Evolutionary conservation across 2,113 vertebrate species (phyloP).

Genomic region (Apus apus): DNA sequence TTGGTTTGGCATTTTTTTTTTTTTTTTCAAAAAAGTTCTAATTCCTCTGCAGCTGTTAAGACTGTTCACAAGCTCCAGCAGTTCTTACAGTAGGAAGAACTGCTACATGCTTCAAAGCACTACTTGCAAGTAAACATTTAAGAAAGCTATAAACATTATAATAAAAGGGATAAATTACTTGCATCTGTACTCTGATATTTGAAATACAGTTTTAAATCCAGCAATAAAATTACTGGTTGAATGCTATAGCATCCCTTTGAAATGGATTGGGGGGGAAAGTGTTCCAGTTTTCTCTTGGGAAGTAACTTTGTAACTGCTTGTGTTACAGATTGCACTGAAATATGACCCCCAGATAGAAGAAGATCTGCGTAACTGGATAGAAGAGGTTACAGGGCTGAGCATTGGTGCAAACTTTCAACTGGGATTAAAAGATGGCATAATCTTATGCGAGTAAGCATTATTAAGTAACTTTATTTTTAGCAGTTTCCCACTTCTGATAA

Average conservation of each 20-base stretch:
- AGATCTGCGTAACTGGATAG: slow-evolving; percentile 95
- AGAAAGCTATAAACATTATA: background rate
- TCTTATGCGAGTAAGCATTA: slow-evolving; percentile 92
- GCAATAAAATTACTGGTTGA: background rate
- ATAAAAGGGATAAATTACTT: background rate
- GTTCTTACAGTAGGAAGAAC: background rate
- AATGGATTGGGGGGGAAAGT: background rate
- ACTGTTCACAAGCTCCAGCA: background rate
- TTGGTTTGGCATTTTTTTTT: no score
- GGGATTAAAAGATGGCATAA: slow-evolving; percentile 95
- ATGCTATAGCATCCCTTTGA: background rate
- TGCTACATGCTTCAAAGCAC: background rate
- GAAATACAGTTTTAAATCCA: background rate
- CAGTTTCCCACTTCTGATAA: background rate
- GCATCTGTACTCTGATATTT: background rate
- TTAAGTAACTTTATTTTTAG: background rate
- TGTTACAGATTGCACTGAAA: slow-evolving; percentile 92
- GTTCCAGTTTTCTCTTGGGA: background rate
- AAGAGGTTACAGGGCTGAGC: slow-evolving; percentile 92
- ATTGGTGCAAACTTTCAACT: slow-evolving; percentile 94
- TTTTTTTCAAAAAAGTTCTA: background rate
- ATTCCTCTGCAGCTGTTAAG: background rate
- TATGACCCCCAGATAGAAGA: slow-evolving; percentile 94
- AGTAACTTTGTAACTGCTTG: slow-evolving; percentile 35
- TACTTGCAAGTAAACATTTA: background rate